Conservation (phyloP, 2,113 vertebrate genomes). For the Zonotrichia leucophrys region DNA sequence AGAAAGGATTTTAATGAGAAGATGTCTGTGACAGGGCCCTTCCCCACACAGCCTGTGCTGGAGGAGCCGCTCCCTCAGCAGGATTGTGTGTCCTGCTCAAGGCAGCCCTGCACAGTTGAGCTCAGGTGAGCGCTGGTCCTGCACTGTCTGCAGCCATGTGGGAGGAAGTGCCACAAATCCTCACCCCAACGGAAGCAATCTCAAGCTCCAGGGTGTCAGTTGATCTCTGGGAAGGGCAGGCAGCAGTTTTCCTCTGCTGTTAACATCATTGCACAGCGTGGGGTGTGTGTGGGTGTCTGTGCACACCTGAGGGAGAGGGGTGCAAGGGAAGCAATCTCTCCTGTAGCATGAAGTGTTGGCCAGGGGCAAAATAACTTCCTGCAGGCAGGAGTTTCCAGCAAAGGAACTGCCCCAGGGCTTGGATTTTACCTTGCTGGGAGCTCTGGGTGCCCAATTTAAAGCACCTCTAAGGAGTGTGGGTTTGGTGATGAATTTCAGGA, state of each 20-base stretch:
- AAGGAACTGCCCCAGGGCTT: not conserved
- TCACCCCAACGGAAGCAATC: not conserved
- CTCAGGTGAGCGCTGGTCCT: not conserved
- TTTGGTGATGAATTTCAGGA: not conserved
- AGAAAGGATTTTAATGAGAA: no score
- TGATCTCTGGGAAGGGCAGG: conserved; percentile 25
- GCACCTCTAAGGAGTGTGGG: not conserved
- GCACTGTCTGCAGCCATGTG: not conserved
- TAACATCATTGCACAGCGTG: not conserved
- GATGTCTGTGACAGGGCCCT: no score
- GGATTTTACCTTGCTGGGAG: not conserved
- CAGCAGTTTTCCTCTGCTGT: conserved; percentile 41
- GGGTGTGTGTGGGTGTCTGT: not conserved
- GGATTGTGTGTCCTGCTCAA: not conserved
- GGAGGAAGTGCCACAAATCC: not conserved
- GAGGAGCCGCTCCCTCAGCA: not conserved
- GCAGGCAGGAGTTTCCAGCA: not conserved
- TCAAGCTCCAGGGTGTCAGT: conserved; percentile 13
- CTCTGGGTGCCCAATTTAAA: not conserved
- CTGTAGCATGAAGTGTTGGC: not conserved
- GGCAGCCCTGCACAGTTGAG: rapidly evolving
- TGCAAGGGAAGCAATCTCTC: conserved; percentile 3
- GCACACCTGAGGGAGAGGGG: not conserved
- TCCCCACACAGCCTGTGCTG: not conserved
- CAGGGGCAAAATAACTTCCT: not conserved